Conservation (phyloP, 2,888 invertebrate genomes). For the Ceriagrion tenellum region DNA sequence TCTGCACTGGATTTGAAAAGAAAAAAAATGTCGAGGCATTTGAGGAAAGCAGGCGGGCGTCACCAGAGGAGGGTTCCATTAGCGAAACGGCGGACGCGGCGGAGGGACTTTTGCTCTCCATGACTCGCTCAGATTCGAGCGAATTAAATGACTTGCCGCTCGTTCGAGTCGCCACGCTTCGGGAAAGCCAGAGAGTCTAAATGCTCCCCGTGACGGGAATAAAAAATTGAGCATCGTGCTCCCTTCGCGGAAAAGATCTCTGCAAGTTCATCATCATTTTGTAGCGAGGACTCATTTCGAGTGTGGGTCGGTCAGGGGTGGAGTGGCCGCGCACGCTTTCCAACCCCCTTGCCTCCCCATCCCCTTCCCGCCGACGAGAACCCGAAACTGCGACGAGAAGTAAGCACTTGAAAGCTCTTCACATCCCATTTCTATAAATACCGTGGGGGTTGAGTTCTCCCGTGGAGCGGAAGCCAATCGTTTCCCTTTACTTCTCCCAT, state of each 20-base stretch:
- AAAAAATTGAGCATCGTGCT: not conserved
- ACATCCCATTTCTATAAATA: not conserved
- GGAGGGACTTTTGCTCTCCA: not conserved
- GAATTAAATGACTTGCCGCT: not conserved
- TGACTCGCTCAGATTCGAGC: not conserved
- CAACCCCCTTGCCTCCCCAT: not conserved
- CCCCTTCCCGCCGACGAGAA: not conserved
- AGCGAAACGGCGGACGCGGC: too few species aligned
- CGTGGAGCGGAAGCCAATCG: not conserved
- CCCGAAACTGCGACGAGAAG: not conserved
- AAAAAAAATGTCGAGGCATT: too few species aligned
- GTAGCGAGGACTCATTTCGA: not conserved
- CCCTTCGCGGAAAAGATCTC: not conserved
- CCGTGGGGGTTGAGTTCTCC: not conserved
- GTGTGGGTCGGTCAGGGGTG: not conserved
- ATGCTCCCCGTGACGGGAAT: not conserved
- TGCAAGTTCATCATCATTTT: slow-evolving; percentile 6
- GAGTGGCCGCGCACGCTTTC: not conserved
- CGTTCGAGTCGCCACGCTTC: not conserved
- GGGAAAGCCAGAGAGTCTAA: not conserved
- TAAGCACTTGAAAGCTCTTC: not conserved
- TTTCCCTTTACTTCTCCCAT: not conserved
- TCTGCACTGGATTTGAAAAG: too few species aligned
- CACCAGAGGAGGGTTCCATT: too few species aligned
- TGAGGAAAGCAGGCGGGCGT: too few species aligned